Evolutionary conservation across 37 sponge, comb jelly and placozoan genomes (phyloP).

Genomic region (Chondrosia reniformis): DNA sequence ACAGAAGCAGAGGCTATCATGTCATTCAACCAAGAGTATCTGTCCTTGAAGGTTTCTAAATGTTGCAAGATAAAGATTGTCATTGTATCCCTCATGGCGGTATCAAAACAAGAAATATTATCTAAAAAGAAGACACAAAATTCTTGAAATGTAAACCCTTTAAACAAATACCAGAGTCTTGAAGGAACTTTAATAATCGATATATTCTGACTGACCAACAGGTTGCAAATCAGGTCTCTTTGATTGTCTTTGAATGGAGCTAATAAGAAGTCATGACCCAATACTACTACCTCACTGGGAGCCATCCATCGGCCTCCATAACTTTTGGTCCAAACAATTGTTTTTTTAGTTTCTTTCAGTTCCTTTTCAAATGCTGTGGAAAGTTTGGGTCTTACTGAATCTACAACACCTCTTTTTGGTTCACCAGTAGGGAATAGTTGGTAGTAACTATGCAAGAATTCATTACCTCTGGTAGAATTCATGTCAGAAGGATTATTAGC

Average conservation of each 20-base stretch:
- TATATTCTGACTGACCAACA: slow-evolving; percentile 14
- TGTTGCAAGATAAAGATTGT: slow-evolving; percentile 26
- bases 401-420: not conserved
- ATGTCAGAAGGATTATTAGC: slow-evolving; percentile 3
- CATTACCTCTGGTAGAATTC: not conserved
- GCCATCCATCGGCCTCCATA: slow-evolving; percentile 47
- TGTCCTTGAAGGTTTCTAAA: not conserved
- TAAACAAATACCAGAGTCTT: not conserved
- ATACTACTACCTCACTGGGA: slow-evolving; percentile 28
- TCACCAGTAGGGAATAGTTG: slow-evolving; percentile 24
- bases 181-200: slow-evolving; percentile 24
- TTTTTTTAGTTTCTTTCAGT: not conserved
- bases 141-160: slow-evolving; percentile 15
- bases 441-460: slow-evolving; percentile 38
- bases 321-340: not conserved
- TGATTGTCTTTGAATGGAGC: slow-evolving; percentile 10
- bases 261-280: slow-evolving; percentile 8
- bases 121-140: too few relatives aligned
- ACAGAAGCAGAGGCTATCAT: slow-evolving; percentile 16
- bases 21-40: slow-evolving; percentile 26
- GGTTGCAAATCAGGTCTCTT: not conserved
- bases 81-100: slow-evolving; percentile 15
- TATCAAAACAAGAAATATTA: too few relatives aligned
- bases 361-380: not conserved
- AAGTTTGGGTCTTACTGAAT: not conserved